Evolutionary conservation across 2,113 vertebrate genomes (phyloP).

Genomic region (Lontra canadensis): DNA sequence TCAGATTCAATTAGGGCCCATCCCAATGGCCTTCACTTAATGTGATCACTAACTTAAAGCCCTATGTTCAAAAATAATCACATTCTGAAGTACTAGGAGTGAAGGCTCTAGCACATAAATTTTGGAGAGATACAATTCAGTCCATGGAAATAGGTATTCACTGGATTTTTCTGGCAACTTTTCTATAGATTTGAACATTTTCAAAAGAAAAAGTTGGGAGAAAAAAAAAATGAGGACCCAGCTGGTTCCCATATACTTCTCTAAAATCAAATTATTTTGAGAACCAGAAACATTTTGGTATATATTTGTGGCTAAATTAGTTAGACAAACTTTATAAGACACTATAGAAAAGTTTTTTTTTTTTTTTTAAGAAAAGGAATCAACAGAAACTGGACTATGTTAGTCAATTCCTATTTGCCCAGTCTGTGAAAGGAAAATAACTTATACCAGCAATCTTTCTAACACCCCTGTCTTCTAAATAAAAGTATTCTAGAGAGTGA

Average conservation of each 20-base stretch:
- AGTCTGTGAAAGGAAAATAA: background rate
- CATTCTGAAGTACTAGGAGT: background rate
- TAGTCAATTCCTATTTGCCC: background rate
- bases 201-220: background rate
- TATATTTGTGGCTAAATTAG: background rate
- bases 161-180: background rate
- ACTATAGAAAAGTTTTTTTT: background rate
- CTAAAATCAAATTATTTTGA: constrained; percentile 15
- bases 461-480: background rate
- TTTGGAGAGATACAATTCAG: background rate
- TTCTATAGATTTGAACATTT: background rate
- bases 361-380: background rate
- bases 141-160: background rate
- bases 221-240: background rate
- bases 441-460: background rate
- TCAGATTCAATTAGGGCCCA: background rate
- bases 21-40: background rate
- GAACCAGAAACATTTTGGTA: background rate
- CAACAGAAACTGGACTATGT: background rate
- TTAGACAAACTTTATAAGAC: background rate
- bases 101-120: background rate
- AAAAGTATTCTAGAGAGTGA: background rate
- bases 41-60: background rate
- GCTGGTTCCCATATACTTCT: background rate
- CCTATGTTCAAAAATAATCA: background rate